Conservation (phyloP, 2,797 vertebrate genomes). For the Lacerta viridis region DNA sequence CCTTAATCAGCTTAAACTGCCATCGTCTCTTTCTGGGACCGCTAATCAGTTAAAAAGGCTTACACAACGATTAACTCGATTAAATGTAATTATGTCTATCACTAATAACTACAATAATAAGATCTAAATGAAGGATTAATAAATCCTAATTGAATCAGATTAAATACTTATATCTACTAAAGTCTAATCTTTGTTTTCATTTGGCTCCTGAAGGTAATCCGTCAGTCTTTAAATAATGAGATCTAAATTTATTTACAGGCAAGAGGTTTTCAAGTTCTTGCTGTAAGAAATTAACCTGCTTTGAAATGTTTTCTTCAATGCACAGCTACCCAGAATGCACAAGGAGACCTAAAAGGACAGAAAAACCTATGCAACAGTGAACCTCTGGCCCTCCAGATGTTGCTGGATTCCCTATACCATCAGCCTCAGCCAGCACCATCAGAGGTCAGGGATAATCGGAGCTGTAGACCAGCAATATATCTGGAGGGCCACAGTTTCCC, state of each 20-base stretch:
- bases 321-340: not conserved
- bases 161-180: slow-evolving; percentile 58
- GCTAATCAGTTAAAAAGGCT: slow-evolving; percentile 59
- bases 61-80: slow-evolving; percentile 59
- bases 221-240: slow-evolving; percentile 62
- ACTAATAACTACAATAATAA: slow-evolving; percentile 2
- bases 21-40: slow-evolving; percentile 43
- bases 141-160: slow-evolving; percentile 69
- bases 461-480: not conserved
- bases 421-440: too few species aligned
- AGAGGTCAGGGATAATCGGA: not conserved
- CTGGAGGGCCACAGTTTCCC: not conserved
- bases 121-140: slow-evolving; percentile 59
- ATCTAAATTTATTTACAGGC: slow-evolving; percentile 46
- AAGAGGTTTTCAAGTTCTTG: slow-evolving; percentile 26
- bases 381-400: not conserved
- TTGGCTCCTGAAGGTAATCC: slow-evolving; percentile 51
- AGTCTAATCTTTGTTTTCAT: slow-evolving; percentile 56
- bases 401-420: too few species aligned
- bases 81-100: slow-evolving; percentile 63
- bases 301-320: slow-evolving; percentile 1
- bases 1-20: slow-evolving; percentile 32
- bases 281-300: slow-evolving; percentile 35
- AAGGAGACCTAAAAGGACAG: not conserved
- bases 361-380: not conserved